Conservation (phyloP, 2,888 invertebrate genomes). For the Rapana venosa region DNA sequence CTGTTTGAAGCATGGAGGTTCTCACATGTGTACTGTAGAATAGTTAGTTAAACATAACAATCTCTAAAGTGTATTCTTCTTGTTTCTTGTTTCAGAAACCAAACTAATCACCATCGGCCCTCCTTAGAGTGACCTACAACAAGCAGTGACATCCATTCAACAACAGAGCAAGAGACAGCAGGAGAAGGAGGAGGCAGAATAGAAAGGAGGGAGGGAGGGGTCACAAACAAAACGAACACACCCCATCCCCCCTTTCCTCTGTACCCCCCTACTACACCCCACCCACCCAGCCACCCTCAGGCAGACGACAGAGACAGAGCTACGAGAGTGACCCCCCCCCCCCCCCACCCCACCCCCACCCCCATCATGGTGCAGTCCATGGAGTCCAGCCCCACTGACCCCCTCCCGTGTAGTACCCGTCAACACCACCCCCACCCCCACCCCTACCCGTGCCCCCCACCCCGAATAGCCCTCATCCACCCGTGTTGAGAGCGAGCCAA, state of each 20-base stretch:
- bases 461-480: constrained; percentile 13
- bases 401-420: neutral
- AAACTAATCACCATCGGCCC: no score
- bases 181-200: neutral
- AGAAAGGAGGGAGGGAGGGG: neutral
- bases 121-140: neutral
- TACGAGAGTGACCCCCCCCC: no score
- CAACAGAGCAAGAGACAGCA: neutral
- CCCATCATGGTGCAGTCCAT: constrained; percentile 1
- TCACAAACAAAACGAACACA: neutral
- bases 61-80: no score
- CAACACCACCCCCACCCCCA: neutral
- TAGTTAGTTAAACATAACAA: no score
- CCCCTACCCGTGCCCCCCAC: neutral
- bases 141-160: neutral
- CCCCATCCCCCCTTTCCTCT: neutral
- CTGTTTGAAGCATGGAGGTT: no score
- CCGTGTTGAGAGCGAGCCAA: neutral
- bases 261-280: neutral
- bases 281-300: neutral
- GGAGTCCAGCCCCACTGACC: constrained; percentile 15
- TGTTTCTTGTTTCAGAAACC: no score
- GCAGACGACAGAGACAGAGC: no score
- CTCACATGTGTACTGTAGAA: no score
- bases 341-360: no score